phyloP scores from a whole-genome alignment of 2,797 vertebrate genomes.

The Calcarius lapponicus region DNA sequence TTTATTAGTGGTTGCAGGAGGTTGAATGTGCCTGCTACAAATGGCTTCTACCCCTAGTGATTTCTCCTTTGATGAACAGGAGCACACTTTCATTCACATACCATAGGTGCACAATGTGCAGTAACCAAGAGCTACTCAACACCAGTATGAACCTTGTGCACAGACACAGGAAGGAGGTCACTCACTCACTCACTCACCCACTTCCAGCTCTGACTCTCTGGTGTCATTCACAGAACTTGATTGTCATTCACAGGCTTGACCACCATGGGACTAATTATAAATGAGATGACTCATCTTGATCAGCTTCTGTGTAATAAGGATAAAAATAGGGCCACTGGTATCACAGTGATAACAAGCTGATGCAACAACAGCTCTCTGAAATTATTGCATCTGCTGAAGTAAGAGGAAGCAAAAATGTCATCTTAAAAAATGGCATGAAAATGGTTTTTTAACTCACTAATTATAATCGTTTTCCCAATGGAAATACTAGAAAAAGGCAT shows the following conservation, averaged over 20 bases:
- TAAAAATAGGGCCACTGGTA: neutral
- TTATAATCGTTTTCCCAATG: neutral
- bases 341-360: neutral
- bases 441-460: neutral
- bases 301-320: neutral
- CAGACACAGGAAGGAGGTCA: neutral
- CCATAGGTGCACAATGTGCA: neutral
- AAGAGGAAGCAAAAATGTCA: neutral
- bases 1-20: neutral
- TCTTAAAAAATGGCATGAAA: neutral
- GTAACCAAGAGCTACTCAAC: neutral
- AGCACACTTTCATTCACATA: neutral
- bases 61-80: neutral
- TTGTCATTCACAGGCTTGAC: conserved; percentile 8
- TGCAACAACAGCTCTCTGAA: neutral
- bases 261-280: neutral
- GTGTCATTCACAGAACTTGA: neutral
- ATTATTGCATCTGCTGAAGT: neutral
- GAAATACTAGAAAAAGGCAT: neutral
- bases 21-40: neutral
- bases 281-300: conserved; percentile 28
- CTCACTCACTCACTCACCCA: neutral
- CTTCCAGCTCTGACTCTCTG: neutral
- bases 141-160: neutral
- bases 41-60: neutral